Conservation (phyloP, 2,888 invertebrate genomes). For the Lymantria monacha region DNA sequence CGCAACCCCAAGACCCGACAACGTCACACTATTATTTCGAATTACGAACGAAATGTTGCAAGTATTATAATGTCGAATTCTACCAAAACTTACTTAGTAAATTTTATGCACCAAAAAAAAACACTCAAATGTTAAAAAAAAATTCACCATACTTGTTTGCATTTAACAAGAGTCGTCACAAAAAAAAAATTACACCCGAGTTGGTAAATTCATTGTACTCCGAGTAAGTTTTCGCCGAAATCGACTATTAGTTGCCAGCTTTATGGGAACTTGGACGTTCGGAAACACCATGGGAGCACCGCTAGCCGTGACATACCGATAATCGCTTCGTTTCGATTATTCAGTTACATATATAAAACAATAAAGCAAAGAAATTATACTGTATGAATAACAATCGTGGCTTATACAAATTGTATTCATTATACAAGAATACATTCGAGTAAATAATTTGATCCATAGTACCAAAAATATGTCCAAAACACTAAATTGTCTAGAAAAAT, state of each 20-base stretch:
- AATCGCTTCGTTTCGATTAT: conserved; percentile 23
- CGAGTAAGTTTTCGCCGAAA: conserved; percentile 30
- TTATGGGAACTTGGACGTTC: conserved; percentile 42
- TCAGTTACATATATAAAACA: neutral
- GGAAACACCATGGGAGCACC: conserved; percentile 59
- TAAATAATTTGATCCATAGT: conserved; percentile 6
- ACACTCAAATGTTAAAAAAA: neutral
- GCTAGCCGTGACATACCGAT: conserved; percentile 30
- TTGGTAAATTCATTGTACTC: conserved; percentile 6
- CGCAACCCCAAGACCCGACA: conserved; percentile 35
- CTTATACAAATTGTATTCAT: conserved; percentile 3
- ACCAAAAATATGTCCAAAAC: conserved; percentile 8
- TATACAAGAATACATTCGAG: conserved; percentile 7
- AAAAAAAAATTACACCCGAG: conserved; percentile 11
- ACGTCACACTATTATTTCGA: conserved; percentile 27
- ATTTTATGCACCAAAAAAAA: conserved; percentile 1
- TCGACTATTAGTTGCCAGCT: conserved; percentile 44
- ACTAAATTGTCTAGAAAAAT: conserved; percentile 9
- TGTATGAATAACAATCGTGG: conserved; percentile 1
- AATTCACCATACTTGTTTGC: conserved; percentile 3
- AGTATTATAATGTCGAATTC: conserved; percentile 27
- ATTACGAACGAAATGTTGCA: conserved; percentile 22
- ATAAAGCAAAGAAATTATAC: neutral
- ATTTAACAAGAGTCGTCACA: conserved; percentile 14
- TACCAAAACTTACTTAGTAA: conserved; percentile 32